Conservation (phyloP, 2,797 vertebrate genomes). For the Rhinatrema bivittatum region DNA sequence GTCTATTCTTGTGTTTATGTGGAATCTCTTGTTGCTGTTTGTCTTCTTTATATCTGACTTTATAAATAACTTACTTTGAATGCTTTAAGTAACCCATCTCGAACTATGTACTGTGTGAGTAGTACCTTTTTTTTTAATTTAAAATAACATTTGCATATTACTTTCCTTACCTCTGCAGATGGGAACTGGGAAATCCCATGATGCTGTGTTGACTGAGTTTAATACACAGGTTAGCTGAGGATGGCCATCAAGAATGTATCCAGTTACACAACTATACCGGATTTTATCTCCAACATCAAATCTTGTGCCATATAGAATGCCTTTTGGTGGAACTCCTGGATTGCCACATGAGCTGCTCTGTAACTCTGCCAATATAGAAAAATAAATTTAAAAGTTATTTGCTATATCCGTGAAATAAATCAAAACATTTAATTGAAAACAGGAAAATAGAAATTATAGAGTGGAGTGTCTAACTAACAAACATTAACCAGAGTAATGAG, state of each 20-base stretch:
- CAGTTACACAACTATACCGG: slow-evolving; percentile 84
- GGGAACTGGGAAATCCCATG: slow-evolving; percentile 94
- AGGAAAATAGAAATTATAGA: too few species aligned
- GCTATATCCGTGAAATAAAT: too few species aligned
- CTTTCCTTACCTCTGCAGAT: slow-evolving; percentile 95
- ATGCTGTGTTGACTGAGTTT: slow-evolving; percentile 73
- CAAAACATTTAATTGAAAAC: too few species aligned
- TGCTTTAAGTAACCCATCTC: too few species aligned
- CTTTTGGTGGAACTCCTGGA: slow-evolving; percentile 89
- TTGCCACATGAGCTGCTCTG: slow-evolving; percentile 94
- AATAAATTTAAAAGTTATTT: not conserved
- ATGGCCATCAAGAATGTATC: slow-evolving; percentile 90
- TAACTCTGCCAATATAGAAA: slow-evolving; percentile 60
- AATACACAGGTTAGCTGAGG: slow-evolving; percentile 87
- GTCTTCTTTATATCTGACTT: too few species aligned
- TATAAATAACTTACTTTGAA: too few species aligned
- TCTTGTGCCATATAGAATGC: slow-evolving; percentile 80
- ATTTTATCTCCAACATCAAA: slow-evolving; percentile 88
- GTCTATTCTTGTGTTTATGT: too few species aligned
- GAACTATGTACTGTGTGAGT: too few species aligned
- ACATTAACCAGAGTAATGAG: not conserved
- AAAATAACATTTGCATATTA: too few species aligned
- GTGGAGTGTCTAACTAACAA: not conserved
- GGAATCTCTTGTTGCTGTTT: too few species aligned
- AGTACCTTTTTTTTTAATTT: too few species aligned